Conservation (phyloP, 2,888 invertebrate genomes). For the Eupithecia inturbata region DNA sequence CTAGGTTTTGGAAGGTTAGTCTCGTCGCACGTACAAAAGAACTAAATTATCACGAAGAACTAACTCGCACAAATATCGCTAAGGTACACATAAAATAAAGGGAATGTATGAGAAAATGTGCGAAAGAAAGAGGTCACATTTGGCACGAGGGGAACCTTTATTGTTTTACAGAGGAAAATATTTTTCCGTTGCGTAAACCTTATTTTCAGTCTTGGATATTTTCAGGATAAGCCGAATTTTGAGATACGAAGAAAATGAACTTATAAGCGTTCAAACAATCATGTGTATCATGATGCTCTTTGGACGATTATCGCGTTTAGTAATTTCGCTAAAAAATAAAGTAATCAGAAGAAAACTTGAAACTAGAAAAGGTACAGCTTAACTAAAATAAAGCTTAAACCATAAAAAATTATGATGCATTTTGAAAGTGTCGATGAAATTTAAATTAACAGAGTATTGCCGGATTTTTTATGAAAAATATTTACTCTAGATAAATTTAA, state of each 20-base stretch:
- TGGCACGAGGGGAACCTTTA: conserved; percentile 58
- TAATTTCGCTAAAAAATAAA: background rate
- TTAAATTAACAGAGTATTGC: background rate
- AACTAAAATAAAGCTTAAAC: background rate
- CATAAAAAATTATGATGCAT: background rate
- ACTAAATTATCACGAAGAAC: conserved; percentile 48
- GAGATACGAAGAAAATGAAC: background rate
- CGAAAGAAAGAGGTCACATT: conserved; percentile 57
- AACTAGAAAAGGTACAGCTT: background rate
- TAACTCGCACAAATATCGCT: conserved; percentile 49
- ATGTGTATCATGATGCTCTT: background rate
- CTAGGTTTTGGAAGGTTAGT: background rate
- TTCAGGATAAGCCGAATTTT: background rate
- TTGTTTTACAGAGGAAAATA: conserved; percentile 45
- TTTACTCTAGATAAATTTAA: background rate
- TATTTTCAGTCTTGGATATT: conserved; percentile 19
- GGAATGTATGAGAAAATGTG: conserved; percentile 45
- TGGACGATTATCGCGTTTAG: background rate
- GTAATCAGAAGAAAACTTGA: background rate
- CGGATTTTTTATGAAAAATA: background rate
- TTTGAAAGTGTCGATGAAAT: background rate
- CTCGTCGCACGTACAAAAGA: conserved; percentile 22
- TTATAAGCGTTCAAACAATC: background rate
- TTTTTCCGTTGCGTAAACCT: conserved; percentile 31
- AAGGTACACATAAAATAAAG: conserved; percentile 36